Evolutionary conservation across 2,888 invertebrate species (phyloP), one percentile per base, ranked within the genome.

Genomic region (Plusia festucae): DNA sequence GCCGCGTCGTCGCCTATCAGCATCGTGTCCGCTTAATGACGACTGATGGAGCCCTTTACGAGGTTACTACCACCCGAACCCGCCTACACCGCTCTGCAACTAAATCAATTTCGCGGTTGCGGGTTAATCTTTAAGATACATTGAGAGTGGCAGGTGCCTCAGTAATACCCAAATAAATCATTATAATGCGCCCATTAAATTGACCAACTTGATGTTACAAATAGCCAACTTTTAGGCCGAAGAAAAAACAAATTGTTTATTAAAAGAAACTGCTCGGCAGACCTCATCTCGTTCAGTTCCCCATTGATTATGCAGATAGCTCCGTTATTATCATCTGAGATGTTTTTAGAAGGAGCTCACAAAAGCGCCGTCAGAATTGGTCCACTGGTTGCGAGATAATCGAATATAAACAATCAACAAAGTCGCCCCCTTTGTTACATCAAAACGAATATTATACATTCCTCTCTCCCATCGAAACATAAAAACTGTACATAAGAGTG

Each of bases 21-120:
- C 78, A 80, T 81, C 89, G 81, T 86, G 90, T 91, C 89, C 85
- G 84, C 86, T 81, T 93, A 94, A 94, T 94, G 92, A 93, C 91
- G 92, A 94, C 92, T 91, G 93, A 94, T 93, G 93, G 92, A 89
- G 90, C 84, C 84, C 87, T 89, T 90, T 89, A 91, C 91, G 90
- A 91, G 87, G 88, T 90, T 90, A 87, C 90, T 90, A 91, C 91
- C 91, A 91, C 87, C 83, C 80, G 81, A 85, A 85, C 85, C 85
- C 85, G 88, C 83, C 88, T 86, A 87, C 85, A 87, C 81, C 82
- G 84, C 82, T 85, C 82, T 84, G 77, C 84, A 85, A 88, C 88
- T 90, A 90, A 91, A 91, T 90, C 90, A 89, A 88, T 91, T 88
- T 88, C 84, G 81, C 70, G 65, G 77, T 61, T 56, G 61, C 62